Evolutionary conservation across 1,140 invertebrate genomes (phyloP).

Genomic region (Drosophila tsacasi): DNA sequence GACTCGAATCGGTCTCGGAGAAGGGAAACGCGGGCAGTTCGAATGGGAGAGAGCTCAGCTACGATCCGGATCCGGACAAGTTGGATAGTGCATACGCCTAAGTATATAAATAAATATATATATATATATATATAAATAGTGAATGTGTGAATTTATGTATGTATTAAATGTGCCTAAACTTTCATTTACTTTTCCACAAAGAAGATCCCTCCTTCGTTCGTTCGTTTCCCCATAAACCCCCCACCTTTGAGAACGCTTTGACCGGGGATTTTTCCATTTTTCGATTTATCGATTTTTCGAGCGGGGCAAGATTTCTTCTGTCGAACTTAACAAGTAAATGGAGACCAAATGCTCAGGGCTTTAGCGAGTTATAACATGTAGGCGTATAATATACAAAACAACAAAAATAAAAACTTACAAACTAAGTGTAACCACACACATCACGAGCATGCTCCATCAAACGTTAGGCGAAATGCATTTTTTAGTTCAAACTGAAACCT

Average conservation of each 20-base stretch:
- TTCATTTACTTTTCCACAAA: constrained; percentile 43
- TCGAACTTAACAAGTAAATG: constrained; percentile 82
- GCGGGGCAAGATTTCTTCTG: constrained; percentile 58
- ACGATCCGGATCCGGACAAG: constrained; percentile 53
- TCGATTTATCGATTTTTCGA: constrained; percentile 36
- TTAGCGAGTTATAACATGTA: constrained; percentile 74
- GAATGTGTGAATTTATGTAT: constrained; percentile 64
- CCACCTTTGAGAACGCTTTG: constrained; percentile 46
- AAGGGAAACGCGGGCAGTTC: constrained; percentile 11
- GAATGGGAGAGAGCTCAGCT: constrained; percentile 42
- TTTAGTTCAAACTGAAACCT: constrained; percentile 57
- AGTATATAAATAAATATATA: constrained; percentile 46
- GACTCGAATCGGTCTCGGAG: constrained; percentile 16
- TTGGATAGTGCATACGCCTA: constrained; percentile 53
- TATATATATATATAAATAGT: constrained; percentile 14
- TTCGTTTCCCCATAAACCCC: constrained; percentile 11
- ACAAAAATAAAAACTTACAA: constrained; percentile 65
- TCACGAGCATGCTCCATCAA: constrained; percentile 80
- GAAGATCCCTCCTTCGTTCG: constrained; percentile 12
- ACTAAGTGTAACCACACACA: constrained; percentile 72
- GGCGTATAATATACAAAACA: constrained; percentile 63
- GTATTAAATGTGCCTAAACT: constrained; percentile 77
- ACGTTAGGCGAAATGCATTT: constrained; percentile 45
- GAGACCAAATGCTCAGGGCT: constrained; percentile 85
- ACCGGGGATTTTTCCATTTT: constrained; percentile 62